Percentiles rank a stretch among this genome's conserved stretches.
Evolutionary conservation across 1,140 invertebrate genomes (phyloP).

Genomic region (Arctopsyche grandis): DNA sequence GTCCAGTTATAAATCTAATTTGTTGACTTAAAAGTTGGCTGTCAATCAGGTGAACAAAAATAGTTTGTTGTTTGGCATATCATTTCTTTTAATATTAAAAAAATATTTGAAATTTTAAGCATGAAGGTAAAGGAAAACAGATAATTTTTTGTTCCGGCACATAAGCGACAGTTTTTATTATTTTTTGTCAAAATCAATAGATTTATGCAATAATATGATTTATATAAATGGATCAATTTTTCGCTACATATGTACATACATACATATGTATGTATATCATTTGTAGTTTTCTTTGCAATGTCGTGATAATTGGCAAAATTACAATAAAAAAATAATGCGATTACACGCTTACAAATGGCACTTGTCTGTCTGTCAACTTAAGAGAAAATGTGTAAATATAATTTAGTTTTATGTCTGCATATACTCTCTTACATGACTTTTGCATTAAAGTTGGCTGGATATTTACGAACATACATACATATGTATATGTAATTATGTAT

Average conservation of each 20-base stretch:
- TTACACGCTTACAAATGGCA: background rate
- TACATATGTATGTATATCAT: too few species aligned
- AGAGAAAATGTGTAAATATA: background rate
- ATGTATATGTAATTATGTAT: background rate
- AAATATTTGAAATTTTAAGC: background rate
- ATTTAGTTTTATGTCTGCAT: too few species aligned
- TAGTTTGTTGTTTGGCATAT: slow-evolving; percentile 17
- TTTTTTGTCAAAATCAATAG: too few species aligned
- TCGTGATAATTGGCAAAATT: background rate
- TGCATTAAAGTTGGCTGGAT: background rate
- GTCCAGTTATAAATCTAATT: slow-evolving; percentile 28
- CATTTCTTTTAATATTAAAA: background rate
- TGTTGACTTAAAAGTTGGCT: slow-evolving; percentile 24
- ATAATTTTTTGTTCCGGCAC: slow-evolving; percentile 12
- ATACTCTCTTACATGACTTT: too few species aligned
- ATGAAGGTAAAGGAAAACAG: slow-evolving; percentile 19
- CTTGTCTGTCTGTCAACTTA: background rate
- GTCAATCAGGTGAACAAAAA: slow-evolving; percentile 19
- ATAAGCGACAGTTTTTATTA: background rate
- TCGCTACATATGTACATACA: too few species aligned
- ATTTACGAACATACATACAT: background rate
- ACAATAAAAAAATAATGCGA: background rate
- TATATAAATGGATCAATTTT: too few species aligned
- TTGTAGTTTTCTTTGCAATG: background rate
- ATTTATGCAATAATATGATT: too few species aligned